phyloP scores from a whole-genome alignment of 1,140 invertebrate genomes.

The Zelostemma sp. region DNA sequence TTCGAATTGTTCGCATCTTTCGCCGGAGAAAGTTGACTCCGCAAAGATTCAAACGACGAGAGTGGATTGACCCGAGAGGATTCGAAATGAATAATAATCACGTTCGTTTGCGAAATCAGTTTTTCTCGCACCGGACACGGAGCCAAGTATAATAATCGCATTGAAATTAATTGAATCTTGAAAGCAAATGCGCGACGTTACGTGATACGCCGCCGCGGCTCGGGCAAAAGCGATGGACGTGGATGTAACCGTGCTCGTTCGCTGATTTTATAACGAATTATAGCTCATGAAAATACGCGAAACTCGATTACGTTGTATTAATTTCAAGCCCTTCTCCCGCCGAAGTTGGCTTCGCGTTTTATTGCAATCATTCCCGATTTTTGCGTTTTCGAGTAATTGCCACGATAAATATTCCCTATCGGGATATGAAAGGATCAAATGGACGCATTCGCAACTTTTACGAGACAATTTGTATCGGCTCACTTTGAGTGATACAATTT shows the following conservation, averaged over 20 bases:
- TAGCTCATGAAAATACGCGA: slow-evolving; percentile 66
- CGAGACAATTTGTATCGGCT: slow-evolving; percentile 9
- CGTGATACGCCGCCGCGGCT: slow-evolving; percentile 54
- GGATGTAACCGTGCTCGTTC: slow-evolving; percentile 28
- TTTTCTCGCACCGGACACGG: slow-evolving; percentile 40
- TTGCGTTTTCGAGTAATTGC: slow-evolving; percentile 17
- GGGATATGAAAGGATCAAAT: slow-evolving; percentile 3
- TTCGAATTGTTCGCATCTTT: too few species aligned
- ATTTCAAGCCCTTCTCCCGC: slow-evolving; percentile 52
- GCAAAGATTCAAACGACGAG: too few species aligned
- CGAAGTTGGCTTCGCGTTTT: slow-evolving; percentile 21
- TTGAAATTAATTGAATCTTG: slow-evolving; percentile 68
- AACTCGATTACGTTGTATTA: slow-evolving; percentile 63
- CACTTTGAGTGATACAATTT: slow-evolving; percentile 1
- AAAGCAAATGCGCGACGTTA: slow-evolving; percentile 67
- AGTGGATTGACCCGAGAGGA: too few species aligned
- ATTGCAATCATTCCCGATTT: slow-evolving; percentile 35
- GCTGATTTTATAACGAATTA: slow-evolving; percentile 55
- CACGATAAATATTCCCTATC: slow-evolving; percentile 12
- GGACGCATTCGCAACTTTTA: background rate
- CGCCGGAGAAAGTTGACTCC: too few species aligned
- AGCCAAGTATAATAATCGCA: slow-evolving; percentile 66
- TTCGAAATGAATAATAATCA: too few species aligned
- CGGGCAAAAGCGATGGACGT: slow-evolving; percentile 30
- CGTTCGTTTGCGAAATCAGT: slow-evolving; percentile 48